phyloP scores from a whole-genome alignment of 2,113 vertebrate species.

The Tor tambroides region DNA sequence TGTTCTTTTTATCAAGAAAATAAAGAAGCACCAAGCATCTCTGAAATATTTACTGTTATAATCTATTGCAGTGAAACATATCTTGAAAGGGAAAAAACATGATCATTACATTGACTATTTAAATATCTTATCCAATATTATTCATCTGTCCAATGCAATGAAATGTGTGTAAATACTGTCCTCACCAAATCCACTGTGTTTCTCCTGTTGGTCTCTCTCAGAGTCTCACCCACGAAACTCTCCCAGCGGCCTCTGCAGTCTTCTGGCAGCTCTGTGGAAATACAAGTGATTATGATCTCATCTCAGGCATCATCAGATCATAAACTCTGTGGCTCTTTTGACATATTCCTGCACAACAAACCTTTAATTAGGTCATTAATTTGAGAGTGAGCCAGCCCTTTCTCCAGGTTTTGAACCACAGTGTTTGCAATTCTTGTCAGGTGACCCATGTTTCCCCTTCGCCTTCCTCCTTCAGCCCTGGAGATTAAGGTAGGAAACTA shows the following conservation, averaged over 20 bases:
- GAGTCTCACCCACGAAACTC: constrained; percentile 91
- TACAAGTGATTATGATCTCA: constrained; percentile 18
- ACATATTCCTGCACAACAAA: constrained; percentile 9
- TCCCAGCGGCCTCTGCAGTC: constrained; percentile 96
- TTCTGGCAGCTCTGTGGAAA: constrained; percentile 85
- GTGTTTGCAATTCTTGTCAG: constrained; percentile 93
- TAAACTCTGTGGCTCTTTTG: not conserved
- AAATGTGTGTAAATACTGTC: not conserved
- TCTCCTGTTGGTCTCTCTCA: constrained; percentile 90
- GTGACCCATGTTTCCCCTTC: constrained; percentile 96
- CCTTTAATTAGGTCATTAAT: constrained; percentile 88
- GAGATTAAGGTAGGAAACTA: not conserved
- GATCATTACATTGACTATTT: not conserved
- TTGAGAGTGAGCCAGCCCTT: constrained; percentile 86
- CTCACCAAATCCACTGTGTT: constrained; percentile 95
- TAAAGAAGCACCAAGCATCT: not conserved
- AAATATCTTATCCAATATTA: not conserved
- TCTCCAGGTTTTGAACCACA: constrained; percentile 92
- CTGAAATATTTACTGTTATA: not conserved
- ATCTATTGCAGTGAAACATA: not conserved
- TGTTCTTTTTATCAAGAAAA: not conserved
- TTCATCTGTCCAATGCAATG: constrained; percentile 7
- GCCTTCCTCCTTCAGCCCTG: constrained; percentile 89
- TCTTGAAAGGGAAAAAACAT: not conserved
- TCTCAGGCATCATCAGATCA: not conserved